phyloP scores from a whole-genome alignment of 2,888 invertebrate species.

The Smittia aterrima region DNA sequence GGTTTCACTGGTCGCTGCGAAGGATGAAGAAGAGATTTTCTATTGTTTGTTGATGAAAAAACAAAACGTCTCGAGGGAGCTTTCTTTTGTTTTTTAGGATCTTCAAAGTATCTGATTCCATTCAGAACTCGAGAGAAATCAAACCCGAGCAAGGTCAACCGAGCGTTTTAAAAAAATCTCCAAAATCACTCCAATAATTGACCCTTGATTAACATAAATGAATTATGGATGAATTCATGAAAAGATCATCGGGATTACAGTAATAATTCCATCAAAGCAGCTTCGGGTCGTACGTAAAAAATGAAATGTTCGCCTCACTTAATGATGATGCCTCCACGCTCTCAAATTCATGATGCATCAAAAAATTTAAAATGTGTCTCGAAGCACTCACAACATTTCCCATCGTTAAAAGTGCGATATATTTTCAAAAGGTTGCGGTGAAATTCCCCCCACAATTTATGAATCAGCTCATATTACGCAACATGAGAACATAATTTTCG shows the following conservation, averaged over 20 bases:
- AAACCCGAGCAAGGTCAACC: not conserved
- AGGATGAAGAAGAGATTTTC: not conserved
- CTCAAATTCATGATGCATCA: not conserved
- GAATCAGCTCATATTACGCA: slow-evolving; percentile 25
- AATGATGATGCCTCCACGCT: not conserved
- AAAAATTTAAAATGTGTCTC: slow-evolving; percentile 22
- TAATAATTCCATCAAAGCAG: slow-evolving; percentile 10
- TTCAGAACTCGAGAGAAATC: too few relatives aligned
- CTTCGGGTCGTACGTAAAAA: not conserved
- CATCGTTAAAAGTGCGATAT: slow-evolving; percentile 5
- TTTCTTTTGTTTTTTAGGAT: too few relatives aligned
- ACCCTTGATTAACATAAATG: slow-evolving; percentile 38
- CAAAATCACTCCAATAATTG: not conserved
- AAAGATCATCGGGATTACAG: slow-evolving; percentile 32
- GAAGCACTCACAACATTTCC: not conserved
- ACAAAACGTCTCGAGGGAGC: too few relatives aligned
- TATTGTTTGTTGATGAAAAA: too few relatives aligned
- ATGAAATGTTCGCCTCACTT: not conserved
- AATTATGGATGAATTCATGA: slow-evolving; percentile 19
- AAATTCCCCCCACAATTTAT: slow-evolving; percentile 32
- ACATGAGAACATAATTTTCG: slow-evolving; percentile 17
- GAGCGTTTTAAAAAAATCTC: not conserved
- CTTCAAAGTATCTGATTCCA: too few relatives aligned
- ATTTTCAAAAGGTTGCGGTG: not conserved
- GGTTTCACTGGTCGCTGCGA: too few relatives aligned